Evolutionary conservation across 2,888 invertebrate species (phyloP).

Genomic region (Lysandra coridon): DNA sequence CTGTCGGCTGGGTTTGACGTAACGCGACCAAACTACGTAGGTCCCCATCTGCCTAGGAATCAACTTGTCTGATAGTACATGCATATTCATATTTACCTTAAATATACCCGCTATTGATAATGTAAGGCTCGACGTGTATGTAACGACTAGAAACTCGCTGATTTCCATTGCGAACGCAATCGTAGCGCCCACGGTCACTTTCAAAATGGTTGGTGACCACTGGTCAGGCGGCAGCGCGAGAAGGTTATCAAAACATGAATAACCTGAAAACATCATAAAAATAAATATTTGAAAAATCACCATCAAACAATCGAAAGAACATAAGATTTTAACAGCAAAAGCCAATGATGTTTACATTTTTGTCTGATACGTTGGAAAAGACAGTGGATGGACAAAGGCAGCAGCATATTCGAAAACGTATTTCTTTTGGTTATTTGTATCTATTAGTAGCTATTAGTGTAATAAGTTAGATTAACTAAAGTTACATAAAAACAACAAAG

Average conservation of each 20-base stretch:
- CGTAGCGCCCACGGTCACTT: conserved; percentile 88
- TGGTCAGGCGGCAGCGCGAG: conserved; percentile 53
- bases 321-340: background rate
- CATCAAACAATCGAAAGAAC: too few species aligned
- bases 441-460: background rate
- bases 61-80: background rate
- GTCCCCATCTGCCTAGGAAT: too few species aligned
- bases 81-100: conserved; percentile 84
- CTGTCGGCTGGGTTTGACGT: too few species aligned
- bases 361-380: background rate
- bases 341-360: background rate
- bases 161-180: conserved; percentile 97
- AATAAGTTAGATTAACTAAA: background rate
- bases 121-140: conserved; percentile 97
- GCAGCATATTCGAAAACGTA: too few species aligned
- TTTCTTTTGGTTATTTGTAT: background rate
- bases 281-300: background rate
- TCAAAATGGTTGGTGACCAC: conserved; percentile 72
- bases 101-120: conserved; percentile 97
- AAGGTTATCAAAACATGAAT: conserved; percentile 62
- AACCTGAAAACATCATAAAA: conserved; percentile 52
- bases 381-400: too few species aligned
- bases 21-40: too few species aligned
- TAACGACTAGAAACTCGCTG: conserved; percentile 95
- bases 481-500: background rate